A percentile compares a stretch with the other conserved stretches of the same genome.
Evolutionary conservation across 2,888 invertebrate genomes (phyloP).

Genomic region (Oxycera nigricornis): DNA sequence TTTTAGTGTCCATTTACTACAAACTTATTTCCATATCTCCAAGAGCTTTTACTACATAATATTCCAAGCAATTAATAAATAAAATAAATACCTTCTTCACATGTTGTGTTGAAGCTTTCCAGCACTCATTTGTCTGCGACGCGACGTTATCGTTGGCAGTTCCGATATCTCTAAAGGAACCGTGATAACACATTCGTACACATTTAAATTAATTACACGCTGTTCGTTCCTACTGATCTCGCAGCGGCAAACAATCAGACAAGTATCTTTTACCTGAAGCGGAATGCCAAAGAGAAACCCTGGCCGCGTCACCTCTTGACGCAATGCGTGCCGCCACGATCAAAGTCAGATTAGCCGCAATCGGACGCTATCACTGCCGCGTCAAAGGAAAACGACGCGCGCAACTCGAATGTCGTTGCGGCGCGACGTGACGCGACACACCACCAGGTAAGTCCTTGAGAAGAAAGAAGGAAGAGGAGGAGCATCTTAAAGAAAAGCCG

Average conservation of each 20-base stretch:
- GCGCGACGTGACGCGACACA: too few species aligned
- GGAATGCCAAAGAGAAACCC: conserved; percentile 28
- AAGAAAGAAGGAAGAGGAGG: conserved; percentile 36
- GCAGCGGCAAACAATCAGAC: conserved; percentile 26
- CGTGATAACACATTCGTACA: conserved; percentile 14
- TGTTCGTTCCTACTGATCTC: conserved; percentile 34
- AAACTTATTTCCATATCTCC: too few species aligned
- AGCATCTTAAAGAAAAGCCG: conserved; percentile 29
- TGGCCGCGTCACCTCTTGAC: neutral
- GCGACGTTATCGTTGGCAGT: neutral
- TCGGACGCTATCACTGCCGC: conserved; percentile 28
- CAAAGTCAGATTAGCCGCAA: conserved; percentile 27
- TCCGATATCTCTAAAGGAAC: conserved; percentile 26
- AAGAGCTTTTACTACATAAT: too few species aligned
- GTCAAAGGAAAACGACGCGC: conserved; percentile 11
- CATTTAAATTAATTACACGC: conserved; percentile 37
- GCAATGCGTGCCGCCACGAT: conserved; percentile 26
- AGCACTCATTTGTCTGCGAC: conserved; percentile 1
- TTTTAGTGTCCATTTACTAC: too few species aligned
- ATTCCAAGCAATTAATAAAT: too few species aligned
- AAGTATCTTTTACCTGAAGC: conserved; percentile 32
- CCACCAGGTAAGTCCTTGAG: conserved; percentile 33
- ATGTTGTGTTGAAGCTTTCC: too few species aligned
- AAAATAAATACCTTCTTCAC: too few species aligned
- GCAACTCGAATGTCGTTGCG: conserved; percentile 5